Base-by-base conservation (phyloP, 2,797 vertebrate genomes). In the Capromys pilorides region DNA sequence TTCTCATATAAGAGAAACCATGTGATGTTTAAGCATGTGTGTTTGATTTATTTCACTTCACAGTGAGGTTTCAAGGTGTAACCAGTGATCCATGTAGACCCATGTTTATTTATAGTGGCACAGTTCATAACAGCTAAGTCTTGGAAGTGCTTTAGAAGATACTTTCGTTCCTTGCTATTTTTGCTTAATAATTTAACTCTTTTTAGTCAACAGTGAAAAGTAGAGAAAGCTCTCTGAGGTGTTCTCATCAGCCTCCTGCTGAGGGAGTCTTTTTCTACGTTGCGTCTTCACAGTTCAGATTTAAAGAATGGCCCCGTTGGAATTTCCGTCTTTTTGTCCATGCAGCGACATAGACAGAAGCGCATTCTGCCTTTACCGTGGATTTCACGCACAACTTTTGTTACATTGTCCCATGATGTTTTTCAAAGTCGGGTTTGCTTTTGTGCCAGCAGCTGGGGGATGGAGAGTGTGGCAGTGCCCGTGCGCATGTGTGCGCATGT, bases 121-220 rank as follows among this genome's bases (percentile, higher is more conserved):
- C 69, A 73, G 69, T 12, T 39, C 36, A 24, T 28, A 75, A 16
- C 45, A 45, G 41, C 26, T 75, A 26, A 75, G 3, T 28, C 41
- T 45, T 75, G 24, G 24, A 75, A 75, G 73, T 28, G 39, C 39
- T 73, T 73, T 73, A 87, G 71, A n/a, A 96, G 87, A 21, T 57
- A 93, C 88, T 89, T 93, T 88, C 13, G 51, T 22, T 4, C 1
- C 64, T 41, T 36, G 10, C 92, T 51, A 39, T 78, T 77, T 80
- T 88, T 73, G 80, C 51, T 73, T 33, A 31, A 13, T 73, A 77
- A 78, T 59, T 36, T 83, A 82, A 21, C 71, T 94, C 61, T 87
- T 85, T 89, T 71, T 19, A 84, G 80, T 62, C 39, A 75, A 79
- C 61, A 64, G 49, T 93, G 28, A 91, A 82, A 89, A 19, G 59